phyloP scores from a whole-genome alignment of 1,140 invertebrate genomes.

The Caerostris extrusa region DNA sequence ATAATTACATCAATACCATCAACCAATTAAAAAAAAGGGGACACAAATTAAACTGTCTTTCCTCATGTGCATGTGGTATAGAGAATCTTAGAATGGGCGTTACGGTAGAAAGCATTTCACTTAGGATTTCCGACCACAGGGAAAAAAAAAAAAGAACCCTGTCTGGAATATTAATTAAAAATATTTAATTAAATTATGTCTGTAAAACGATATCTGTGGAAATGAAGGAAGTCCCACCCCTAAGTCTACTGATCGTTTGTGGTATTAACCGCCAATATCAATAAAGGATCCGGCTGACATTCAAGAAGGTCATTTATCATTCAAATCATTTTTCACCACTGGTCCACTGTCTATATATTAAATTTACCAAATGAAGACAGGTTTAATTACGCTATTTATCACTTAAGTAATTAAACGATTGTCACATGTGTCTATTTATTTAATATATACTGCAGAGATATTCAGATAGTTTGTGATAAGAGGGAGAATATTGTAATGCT shows the following conservation, averaged over 20 bases:
- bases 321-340: constrained; percentile 12
- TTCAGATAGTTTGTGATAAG: too few species aligned
- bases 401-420: constrained; percentile 12
- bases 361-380: neutral
- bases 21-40: neutral
- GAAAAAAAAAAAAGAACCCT: neutral
- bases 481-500: too few species aligned
- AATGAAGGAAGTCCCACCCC: constrained; percentile 13
- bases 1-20: too few species aligned
- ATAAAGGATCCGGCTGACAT: neutral
- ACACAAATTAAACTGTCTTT: neutral
- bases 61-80: neutral
- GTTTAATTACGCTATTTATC: constrained; percentile 45
- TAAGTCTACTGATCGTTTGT: neutral
- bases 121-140: neutral
- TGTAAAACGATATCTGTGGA: neutral
- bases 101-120: neutral
- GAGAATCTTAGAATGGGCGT: constrained; percentile 1
- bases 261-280: neutral
- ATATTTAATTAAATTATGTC: constrained; percentile 22
- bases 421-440: constrained; percentile 12
- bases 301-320: neutral
- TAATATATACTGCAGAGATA: neutral
- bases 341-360: neutral
- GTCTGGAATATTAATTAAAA: constrained; percentile 33